Evolutionary conservation across 1,140 invertebrate species (phyloP).

Genomic region (Dendrolimus kikuchii): DNA sequence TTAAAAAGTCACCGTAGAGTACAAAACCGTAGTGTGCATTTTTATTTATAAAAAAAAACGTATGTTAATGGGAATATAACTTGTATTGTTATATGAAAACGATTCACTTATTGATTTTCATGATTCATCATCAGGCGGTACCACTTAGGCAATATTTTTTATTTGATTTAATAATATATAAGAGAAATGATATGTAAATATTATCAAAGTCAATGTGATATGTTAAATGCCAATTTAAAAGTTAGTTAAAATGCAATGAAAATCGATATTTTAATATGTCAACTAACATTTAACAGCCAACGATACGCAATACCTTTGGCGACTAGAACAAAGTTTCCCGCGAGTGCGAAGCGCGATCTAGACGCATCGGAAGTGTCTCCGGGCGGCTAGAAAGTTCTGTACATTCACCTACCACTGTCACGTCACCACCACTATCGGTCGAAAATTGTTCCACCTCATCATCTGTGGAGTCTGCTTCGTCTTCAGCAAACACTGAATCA

Average conservation of each 20-base stretch:
- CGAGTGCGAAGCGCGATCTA: conserved; percentile 48
- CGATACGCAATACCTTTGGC: conserved; percentile 16
- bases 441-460: conserved; percentile 86
- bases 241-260: conserved; percentile 2
- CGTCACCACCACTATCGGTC: conserved; percentile 78
- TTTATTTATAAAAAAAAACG: conserved; percentile 1
- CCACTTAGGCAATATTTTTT: neutral
- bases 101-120: too few species aligned
- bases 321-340: conserved; percentile 66
- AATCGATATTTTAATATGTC: conserved; percentile 55
- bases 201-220: conserved; percentile 34
- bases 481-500: conserved; percentile 82
- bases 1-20: conserved; percentile 1
- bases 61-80: neutral
- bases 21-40: conserved; percentile 1
- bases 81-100: too few species aligned
- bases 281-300: conserved; percentile 46
- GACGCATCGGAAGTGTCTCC: conserved; percentile 25
- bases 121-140: too few species aligned
- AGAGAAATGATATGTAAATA: conserved; percentile 34
- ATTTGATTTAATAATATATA: conserved; percentile 11
- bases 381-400: conserved; percentile 52
- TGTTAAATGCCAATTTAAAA: conserved; percentile 31
- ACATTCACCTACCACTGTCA: conserved; percentile 28
- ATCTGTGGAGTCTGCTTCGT: conserved; percentile 82